These are phyloP conservation scores for Oenanthe oenanthe DNA, from an alignment of 2,113 vertebrate genomes.

Conservation along the genomic window DNA sequence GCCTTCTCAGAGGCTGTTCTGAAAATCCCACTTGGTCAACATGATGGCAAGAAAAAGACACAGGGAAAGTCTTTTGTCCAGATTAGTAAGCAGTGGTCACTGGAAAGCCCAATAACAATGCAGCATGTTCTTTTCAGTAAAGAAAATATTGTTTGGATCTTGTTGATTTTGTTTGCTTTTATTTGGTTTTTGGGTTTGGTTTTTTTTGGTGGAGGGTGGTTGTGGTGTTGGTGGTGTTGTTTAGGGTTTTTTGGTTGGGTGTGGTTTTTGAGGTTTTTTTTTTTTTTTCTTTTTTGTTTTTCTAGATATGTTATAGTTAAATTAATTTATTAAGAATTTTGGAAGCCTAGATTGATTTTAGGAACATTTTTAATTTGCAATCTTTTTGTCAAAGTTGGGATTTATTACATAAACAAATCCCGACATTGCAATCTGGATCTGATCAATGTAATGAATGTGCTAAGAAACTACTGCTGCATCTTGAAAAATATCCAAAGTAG, in stretches of 20 bases:
- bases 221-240: neutral
- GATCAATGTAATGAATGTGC: neutral
- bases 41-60: neutral
- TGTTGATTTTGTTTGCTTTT: neutral
- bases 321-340: neutral
- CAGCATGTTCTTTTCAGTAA: neutral
- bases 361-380: neutral
- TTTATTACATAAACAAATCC: neutral
- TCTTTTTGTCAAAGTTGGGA: neutral
- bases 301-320: neutral
- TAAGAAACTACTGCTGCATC: neutral
- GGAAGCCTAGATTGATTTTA: neutral
- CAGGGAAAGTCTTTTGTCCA: neutral
- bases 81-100: neutral
- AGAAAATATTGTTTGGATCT: neutral
- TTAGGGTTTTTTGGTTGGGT: neutral
- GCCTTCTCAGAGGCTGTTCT: neutral
- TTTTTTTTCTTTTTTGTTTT: too few relatives aligned
- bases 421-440: neutral
- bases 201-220: too few relatives aligned
- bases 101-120: neutral
- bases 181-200: too few relatives aligned
- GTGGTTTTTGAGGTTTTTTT: neutral
- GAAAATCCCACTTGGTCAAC: neutral
- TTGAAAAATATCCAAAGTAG: neutral